Evolutionary conservation across 2,113 vertebrate species (phyloP).

Genomic region (Microcebus jonahi): DNA sequence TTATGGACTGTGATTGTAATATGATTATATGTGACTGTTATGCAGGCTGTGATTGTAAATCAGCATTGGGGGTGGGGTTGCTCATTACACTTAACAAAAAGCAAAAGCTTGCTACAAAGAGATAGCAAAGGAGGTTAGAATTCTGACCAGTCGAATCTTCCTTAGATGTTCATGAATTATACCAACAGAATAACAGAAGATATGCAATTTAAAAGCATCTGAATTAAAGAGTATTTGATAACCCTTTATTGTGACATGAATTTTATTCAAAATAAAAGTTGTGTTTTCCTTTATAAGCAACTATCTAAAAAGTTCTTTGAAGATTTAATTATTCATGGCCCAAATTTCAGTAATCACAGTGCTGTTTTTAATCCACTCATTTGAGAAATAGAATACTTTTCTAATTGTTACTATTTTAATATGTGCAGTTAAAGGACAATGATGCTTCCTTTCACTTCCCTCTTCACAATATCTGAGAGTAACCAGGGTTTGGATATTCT

Average conservation of each 20-base stretch:
- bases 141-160: neutral
- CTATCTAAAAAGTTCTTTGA: neutral
- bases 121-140: neutral
- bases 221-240: neutral
- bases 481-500: neutral
- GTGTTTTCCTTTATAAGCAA: neutral
- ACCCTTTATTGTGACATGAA: neutral
- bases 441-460: neutral
- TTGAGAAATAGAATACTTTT: slow-evolving; percentile 16
- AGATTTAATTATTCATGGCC: neutral
- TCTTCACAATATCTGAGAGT: neutral
- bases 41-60: slow-evolving; percentile 35
- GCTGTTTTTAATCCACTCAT: neutral
- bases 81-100: neutral
- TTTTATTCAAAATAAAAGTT: slow-evolving; percentile 39
- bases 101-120: slow-evolving; percentile 26
- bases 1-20: neutral
- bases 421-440: neutral
- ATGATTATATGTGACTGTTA: no score
- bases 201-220: neutral
- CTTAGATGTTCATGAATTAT: neutral
- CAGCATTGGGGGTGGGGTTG: neutral
- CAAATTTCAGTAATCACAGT: slow-evolving; percentile 17
- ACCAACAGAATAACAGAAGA: neutral
- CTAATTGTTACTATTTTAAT: neutral